These are phyloP conservation scores for Prunella fulvescens DNA, from an alignment of 2,113 vertebrate species.

Conservation along the genomic window DNA sequence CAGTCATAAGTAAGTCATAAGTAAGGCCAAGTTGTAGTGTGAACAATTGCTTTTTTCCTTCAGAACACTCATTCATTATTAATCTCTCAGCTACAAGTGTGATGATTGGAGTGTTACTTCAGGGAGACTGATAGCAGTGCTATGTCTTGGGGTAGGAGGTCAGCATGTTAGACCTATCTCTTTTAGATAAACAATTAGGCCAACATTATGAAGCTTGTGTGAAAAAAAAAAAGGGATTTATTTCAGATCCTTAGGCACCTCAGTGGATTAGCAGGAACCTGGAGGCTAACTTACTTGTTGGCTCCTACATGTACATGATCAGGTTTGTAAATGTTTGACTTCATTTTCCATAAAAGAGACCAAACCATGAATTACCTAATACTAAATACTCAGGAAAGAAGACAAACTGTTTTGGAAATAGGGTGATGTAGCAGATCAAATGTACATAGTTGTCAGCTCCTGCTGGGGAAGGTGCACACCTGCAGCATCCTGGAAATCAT, in stretches of 20 bases:
- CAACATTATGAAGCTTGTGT: neutral
- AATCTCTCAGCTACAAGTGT: constrained; percentile 9
- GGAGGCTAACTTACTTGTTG: neutral
- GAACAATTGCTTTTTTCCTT: neutral
- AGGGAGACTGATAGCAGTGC: neutral
- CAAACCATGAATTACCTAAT: neutral
- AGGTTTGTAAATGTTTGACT: neutral
- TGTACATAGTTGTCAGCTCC: neutral
- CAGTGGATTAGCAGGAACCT: neutral
- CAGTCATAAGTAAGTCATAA: neutral
- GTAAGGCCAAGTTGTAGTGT: neutral
- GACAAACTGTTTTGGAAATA: neutral
- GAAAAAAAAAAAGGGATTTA: neutral
- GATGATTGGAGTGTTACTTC: constrained; percentile 18
- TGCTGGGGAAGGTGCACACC: constrained; percentile 5
- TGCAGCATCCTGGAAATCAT: constrained; percentile 27
- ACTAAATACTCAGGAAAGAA: neutral
- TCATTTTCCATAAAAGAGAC: neutral
- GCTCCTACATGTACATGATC: neutral
- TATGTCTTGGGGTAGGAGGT: neutral
- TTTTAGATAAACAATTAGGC: constrained; percentile 21
- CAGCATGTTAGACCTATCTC: neutral
- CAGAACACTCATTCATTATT: neutral
- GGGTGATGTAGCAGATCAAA: neutral
- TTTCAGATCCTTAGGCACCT: neutral